These are phyloP conservation scores for Yponomeuta malinellus DNA, from an alignment of 2,888 invertebrate genomes.

Conservation along the genomic window DNA sequence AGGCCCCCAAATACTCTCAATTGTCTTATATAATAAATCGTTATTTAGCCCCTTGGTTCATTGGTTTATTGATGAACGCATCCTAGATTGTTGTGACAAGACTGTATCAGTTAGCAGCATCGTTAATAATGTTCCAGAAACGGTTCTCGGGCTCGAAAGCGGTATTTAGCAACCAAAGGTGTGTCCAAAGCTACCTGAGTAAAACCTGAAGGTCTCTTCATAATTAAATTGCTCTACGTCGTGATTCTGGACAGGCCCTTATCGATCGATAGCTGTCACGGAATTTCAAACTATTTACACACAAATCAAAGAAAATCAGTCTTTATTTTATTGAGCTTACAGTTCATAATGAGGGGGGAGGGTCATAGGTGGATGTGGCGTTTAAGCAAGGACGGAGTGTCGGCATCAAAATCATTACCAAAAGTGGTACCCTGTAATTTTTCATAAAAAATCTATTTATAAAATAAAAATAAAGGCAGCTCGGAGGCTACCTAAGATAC, in stretches of 20 bases:
- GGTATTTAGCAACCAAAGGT: neutral
- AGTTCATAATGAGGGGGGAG: constrained; percentile 44
- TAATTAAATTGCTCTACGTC: constrained; percentile 42
- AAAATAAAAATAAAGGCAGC: constrained; percentile 70
- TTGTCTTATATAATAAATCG: neutral
- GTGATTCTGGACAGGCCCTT: constrained; percentile 25
- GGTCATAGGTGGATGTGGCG: constrained; percentile 42
- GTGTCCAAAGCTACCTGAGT: constrained; percentile 45
- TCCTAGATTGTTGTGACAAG: neutral
- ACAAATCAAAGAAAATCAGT: constrained; percentile 42
- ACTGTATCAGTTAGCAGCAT: neutral
- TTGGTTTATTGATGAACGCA: neutral
- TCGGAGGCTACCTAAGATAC: constrained; percentile 69
- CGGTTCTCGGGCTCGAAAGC: neutral
- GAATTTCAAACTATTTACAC: constrained; percentile 23
- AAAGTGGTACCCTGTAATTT: constrained; percentile 74
- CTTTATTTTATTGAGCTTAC: constrained; percentile 51
- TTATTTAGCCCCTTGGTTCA: neutral
- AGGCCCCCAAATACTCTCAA: too few relatives aligned
- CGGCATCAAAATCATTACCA: constrained; percentile 70
- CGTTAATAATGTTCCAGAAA: constrained; percentile 20
- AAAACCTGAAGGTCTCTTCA: constrained; percentile 48
- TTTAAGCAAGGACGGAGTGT: constrained; percentile 35
- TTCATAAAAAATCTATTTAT: constrained; percentile 75
- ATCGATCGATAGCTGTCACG: constrained; percentile 21